phyloP scores from a whole-genome alignment of 2,888 invertebrate species.

The Euplagia quadripunctaria region DNA sequence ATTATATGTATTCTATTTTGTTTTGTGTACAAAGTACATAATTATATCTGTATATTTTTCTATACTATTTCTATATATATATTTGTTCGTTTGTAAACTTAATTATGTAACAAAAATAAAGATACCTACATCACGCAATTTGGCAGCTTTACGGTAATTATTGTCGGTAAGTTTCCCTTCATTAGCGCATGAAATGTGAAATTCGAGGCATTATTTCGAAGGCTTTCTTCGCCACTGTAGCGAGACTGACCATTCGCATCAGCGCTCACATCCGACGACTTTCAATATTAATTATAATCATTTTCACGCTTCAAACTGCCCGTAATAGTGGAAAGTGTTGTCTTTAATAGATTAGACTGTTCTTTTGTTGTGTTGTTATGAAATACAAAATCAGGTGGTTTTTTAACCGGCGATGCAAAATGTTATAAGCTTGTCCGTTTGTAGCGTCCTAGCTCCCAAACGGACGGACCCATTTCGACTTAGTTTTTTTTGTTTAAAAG shows the following conservation, averaged over 20 bases:
- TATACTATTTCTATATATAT: no score
- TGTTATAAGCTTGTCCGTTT: no score
- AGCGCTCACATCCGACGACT: constrained; percentile 29
- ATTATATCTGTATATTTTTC: no score
- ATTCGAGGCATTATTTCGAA: constrained; percentile 8
- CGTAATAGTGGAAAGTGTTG: constrained; percentile 6
- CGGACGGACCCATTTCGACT: no score
- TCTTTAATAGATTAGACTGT: not conserved
- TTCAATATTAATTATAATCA: constrained; percentile 49
- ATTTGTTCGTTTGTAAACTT: not conserved
- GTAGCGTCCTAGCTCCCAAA: no score
- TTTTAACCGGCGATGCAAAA: not conserved
- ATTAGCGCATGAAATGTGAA: constrained; percentile 28
- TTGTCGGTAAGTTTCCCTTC: constrained; percentile 19
- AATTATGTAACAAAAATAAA: not conserved
- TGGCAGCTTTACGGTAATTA: constrained; percentile 3
- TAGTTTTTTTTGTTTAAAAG: not conserved
- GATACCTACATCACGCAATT: constrained; percentile 6
- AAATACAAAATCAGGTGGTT: not conserved
- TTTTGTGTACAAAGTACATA: no score
- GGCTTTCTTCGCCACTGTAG: constrained; percentile 16
- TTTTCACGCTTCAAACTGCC: constrained; percentile 22
- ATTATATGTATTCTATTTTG: no score
- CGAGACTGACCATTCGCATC: constrained; percentile 10
- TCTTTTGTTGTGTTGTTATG: not conserved